Evolutionary conservation across 2,113 vertebrate species (phyloP).

Genomic region (Azemiops feae): DNA sequence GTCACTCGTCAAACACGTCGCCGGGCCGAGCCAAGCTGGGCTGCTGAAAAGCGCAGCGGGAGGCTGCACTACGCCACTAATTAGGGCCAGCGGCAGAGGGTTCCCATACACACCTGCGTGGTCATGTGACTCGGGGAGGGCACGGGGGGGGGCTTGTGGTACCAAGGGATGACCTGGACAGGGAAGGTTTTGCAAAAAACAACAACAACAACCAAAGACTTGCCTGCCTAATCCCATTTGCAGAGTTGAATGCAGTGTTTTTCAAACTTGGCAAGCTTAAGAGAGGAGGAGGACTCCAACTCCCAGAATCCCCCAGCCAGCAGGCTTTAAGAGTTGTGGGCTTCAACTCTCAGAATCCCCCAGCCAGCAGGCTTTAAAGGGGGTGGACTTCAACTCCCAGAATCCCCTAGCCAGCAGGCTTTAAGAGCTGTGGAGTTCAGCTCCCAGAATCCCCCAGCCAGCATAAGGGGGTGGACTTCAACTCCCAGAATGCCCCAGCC

Average conservation of each 20-base stretch:
- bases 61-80: conserved; percentile 70
- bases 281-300: not conserved
- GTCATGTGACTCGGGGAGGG: conserved; percentile 52
- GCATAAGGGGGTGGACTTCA: no score
- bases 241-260: not conserved
- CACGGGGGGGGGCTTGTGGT: not conserved
- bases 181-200: not conserved
- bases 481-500: no score
- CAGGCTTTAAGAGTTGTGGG: accelerated
- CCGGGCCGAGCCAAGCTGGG: conserved; percentile 39
- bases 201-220: not conserved
- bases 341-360: no score
- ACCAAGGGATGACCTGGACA: conserved; percentile 57
- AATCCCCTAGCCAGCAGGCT: accelerated
- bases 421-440: no score
- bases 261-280: not conserved
- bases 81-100: conserved; percentile 58
- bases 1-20: conserved; percentile 64
- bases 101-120: conserved; percentile 73
- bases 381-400: no score
- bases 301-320: not conserved
- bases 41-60: conserved; percentile 71
- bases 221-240: not conserved
- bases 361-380: accelerated
- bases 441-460: no score